Evolutionary conservation across 2,888 invertebrate species (phyloP).

Genomic region (Venusia cambrica): DNA sequence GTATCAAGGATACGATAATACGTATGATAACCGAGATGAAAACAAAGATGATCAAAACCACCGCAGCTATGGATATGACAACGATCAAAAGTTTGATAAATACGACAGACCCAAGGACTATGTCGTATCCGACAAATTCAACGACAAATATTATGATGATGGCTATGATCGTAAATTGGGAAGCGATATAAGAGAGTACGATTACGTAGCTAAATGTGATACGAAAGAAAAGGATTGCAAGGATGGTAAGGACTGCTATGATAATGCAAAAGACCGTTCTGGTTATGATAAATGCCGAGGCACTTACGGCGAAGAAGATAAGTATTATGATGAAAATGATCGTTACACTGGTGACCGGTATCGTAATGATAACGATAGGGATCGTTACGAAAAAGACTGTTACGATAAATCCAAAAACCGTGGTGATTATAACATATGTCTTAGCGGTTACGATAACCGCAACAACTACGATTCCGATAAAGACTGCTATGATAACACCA

Average conservation of each 20-base stretch:
- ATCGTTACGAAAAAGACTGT: slow-evolving; percentile 1
- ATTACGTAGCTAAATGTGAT: slow-evolving; percentile 15
- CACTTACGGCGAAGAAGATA: slow-evolving; percentile 13
- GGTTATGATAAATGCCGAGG: slow-evolving; percentile 14
- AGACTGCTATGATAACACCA: slow-evolving; percentile 9
- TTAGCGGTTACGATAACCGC: not conserved
- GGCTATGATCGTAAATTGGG: slow-evolving; percentile 1
- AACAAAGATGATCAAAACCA: not conserved
- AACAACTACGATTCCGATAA: slow-evolving; percentile 8
- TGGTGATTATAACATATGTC: not conserved
- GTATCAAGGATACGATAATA: not conserved
- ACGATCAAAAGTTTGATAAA: slow-evolving; percentile 4
- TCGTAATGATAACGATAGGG: slow-evolving; percentile 4
- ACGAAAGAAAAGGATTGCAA: slow-evolving; percentile 8
- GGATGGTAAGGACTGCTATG: slow-evolving; percentile 18
- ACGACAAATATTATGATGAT: slow-evolving; percentile 1
- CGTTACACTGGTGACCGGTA: slow-evolving; percentile 9
- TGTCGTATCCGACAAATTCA: slow-evolving; percentile 3
- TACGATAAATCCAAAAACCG: not conserved
- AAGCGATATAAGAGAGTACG: slow-evolving; percentile 9
- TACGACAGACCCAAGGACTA: slow-evolving; percentile 12
- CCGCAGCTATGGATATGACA: not conserved
- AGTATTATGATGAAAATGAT: slow-evolving; percentile 15
- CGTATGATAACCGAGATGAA: slow-evolving; percentile 4
- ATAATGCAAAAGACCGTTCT: slow-evolving; percentile 9